phyloP scores from a whole-genome alignment of 1,140 invertebrate species.

The Drosophila teissieri region DNA sequence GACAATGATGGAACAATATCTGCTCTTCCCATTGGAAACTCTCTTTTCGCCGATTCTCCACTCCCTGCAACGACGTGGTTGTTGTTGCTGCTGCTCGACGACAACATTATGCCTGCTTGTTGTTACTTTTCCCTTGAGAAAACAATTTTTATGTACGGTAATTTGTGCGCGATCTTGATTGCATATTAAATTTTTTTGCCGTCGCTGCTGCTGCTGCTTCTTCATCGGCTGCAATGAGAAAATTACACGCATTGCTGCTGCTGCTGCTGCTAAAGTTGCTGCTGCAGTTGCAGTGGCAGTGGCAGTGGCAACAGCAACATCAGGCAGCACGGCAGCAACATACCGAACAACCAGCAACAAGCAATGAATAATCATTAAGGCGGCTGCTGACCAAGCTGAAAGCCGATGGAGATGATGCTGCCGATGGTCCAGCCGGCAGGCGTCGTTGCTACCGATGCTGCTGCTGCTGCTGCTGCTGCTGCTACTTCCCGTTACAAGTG shows the following conservation, averaged over 20 bases:
- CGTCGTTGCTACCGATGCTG: neutral
- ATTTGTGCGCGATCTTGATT: constrained; percentile 83
- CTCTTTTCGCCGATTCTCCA: constrained; percentile 10
- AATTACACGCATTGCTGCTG: constrained; percentile 76
- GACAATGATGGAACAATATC: constrained; percentile 31
- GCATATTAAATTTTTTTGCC: constrained; percentile 73
- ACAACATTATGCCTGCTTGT: constrained; percentile 43
- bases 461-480: constrained; percentile 27
- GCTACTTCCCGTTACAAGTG: constrained; percentile 77
- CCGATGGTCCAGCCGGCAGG: constrained; percentile 6
- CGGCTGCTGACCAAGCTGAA: constrained; percentile 56
- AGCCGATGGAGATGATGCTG: constrained; percentile 6
- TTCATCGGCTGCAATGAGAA: constrained; percentile 69
- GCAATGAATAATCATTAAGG: constrained; percentile 82
- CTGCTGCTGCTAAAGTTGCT: constrained; percentile 2
- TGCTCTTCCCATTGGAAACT: neutral
- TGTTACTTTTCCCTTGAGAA: constrained; percentile 76
- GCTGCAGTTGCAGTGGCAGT: constrained; percentile 17
- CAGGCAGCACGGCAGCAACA: constrained; percentile 41
- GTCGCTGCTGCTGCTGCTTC: constrained; percentile 3
- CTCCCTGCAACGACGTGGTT: constrained; percentile 43
- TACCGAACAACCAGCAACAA: constrained; percentile 37
- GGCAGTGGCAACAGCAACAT: constrained; percentile 32
- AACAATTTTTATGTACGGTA: constrained; percentile 81
- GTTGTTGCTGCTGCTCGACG: constrained; percentile 16